phyloP scores from a whole-genome alignment of 2,888 invertebrate species.

The Agapostemon virescens region DNA sequence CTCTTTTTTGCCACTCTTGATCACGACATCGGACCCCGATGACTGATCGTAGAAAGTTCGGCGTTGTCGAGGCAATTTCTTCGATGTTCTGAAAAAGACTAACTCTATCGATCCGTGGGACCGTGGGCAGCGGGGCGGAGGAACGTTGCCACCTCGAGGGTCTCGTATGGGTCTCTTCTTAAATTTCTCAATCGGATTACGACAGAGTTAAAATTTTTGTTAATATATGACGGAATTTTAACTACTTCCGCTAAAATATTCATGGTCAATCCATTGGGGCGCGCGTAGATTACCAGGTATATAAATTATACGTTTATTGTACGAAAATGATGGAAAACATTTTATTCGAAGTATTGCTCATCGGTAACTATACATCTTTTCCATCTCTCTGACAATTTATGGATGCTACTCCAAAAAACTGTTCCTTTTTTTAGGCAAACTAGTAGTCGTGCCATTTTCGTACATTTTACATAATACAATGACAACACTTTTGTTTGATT shows the following conservation, averaged over 20 bases:
- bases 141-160: not conserved
- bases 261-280: too few relatives aligned
- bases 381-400: too few relatives aligned
- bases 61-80: not conserved
- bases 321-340: too few relatives aligned
- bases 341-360: too few relatives aligned
- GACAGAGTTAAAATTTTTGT: not conserved
- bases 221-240: not conserved
- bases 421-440: too few relatives aligned
- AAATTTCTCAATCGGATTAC: not conserved
- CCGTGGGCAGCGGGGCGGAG: not conserved
- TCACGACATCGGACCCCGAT: not conserved
- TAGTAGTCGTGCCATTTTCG: too few relatives aligned
- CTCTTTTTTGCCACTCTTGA: not conserved
- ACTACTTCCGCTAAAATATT: not conserved
- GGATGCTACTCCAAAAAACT: too few relatives aligned
- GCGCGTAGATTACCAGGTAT: too few relatives aligned
- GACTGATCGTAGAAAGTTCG: conserved; percentile 4
- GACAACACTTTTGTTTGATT: too few relatives aligned
- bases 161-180: not conserved
- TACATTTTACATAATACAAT: too few relatives aligned
- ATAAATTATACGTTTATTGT: too few relatives aligned
- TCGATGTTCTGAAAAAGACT: not conserved
- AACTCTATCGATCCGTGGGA: not conserved
- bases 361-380: too few relatives aligned